Evolutionary conservation across 1,140 invertebrate genomes (phyloP), one percentile per base, ranked within the genome.

Genomic region (Solen grandis): DNA sequence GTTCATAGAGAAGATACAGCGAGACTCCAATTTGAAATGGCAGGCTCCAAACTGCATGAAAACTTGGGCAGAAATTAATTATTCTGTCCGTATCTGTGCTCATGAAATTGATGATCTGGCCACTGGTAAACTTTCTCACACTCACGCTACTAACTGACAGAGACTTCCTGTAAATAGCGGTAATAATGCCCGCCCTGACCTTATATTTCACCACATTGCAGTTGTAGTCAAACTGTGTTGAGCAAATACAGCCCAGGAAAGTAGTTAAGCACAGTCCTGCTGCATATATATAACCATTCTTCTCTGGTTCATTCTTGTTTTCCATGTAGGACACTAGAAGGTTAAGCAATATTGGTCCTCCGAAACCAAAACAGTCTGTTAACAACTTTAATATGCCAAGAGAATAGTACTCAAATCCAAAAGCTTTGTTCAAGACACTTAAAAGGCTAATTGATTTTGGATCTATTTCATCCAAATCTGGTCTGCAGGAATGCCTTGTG

Each of bases 41-140:
- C 88, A 99, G 96, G 92, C 97, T 98, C 98, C 99, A 99, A 83
- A 99, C 94, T 19, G 96, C 95, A 93, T 99, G 98, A 92, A 99
- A 98, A 92, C 97, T 98, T 0, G 96, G 95, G 93, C 97, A 98
- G 50, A 98, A 97, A 92, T 99, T 99, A 0, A 98, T 95, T 83
- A 99, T 97, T 85, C 98, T 94, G 88, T 99, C 97, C 0, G 96
- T 96, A 91, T 99, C 99, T 0, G 97, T 98, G 36, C 97, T 99
- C 96, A 99, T 98, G 85, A 98, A 97, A 93, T 99, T 99, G 0
- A 99, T 95, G 33, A 99, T 96, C 93, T 99, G 96, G 1, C 97
- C 97, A 82, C 95, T 93, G 70, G 94, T 95, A 90, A 96, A 97
- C 22, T 86, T 85, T 29, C 88, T 83, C 36, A 89, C 69, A 2